A percentile compares a stretch with the other conserved stretches of the same genome.
These are phyloP conservation scores for Hypsibius dujardini DNA, from an alignment of 1,140 invertebrate species.

Conservation along the genomic window DNA sequence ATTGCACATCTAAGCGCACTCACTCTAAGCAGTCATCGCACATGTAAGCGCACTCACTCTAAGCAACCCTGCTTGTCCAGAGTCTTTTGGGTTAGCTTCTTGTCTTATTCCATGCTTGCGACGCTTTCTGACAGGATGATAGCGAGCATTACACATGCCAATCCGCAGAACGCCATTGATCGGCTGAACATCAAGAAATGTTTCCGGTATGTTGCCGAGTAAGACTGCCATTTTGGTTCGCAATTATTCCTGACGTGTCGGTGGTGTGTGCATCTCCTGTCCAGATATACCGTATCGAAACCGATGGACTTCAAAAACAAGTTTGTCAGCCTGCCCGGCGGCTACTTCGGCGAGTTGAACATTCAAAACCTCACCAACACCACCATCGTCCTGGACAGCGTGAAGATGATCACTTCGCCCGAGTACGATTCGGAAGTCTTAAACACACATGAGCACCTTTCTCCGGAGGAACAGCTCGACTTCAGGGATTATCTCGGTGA, in stretches of 20 bases:
- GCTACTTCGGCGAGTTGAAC: conserved; percentile 5
- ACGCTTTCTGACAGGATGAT: background rate
- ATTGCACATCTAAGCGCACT: too few species aligned
- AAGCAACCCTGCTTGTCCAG: too few species aligned
- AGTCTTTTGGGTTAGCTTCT: too few species aligned
- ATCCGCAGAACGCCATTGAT: conserved; percentile 4
- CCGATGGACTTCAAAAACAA: conserved; percentile 10
- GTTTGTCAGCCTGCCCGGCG: conserved; percentile 3
- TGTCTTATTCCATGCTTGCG: background rate
- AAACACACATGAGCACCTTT: background rate
- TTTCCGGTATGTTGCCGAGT: too few species aligned
- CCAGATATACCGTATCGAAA: too few species aligned
- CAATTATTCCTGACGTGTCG: too few species aligned
- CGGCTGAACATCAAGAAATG: conserved; percentile 1
- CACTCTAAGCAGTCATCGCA: too few species aligned
- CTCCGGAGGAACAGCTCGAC: background rate
- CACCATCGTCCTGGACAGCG: conserved; percentile 4
- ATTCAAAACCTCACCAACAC: background rate
- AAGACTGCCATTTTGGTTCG: too few species aligned
- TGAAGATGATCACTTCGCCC: conserved; percentile 5
- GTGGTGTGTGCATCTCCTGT: too few species aligned
- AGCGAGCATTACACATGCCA: background rate
- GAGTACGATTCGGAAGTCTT: background rate
- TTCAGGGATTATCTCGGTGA: background rate
- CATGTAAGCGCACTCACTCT: too few species aligned